These are phyloP conservation scores for Sakesphorus luctuosus DNA, from an alignment of 2,113 vertebrate species.

Conservation along the genomic window DNA sequence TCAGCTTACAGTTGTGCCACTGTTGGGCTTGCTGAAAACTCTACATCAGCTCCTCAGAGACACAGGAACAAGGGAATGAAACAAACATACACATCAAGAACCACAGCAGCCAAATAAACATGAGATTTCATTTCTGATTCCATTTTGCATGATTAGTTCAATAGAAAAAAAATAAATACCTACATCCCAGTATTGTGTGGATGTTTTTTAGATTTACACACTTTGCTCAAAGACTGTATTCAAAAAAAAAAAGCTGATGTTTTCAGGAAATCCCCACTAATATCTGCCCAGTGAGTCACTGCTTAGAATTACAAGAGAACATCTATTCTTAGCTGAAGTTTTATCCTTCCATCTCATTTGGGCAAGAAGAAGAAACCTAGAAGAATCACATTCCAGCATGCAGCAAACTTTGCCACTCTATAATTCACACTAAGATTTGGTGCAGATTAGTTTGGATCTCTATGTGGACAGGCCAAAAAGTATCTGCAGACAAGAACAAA, in stretches of 20 bases:
- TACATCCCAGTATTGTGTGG: neutral
- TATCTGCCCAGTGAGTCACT: constrained; percentile 20
- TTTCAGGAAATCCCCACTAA: constrained; percentile 26
- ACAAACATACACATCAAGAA: rapidly evolving
- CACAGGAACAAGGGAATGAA: neutral
- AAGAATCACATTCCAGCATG: neutral
- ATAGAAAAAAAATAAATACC: neutral
- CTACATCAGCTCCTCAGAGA: neutral
- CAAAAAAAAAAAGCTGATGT: neutral
- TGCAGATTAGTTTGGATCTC: neutral
- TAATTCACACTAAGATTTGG: neutral
- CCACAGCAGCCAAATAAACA: neutral
- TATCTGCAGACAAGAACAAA: neutral
- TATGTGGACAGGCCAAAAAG: neutral
- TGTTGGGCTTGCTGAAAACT: neutral
- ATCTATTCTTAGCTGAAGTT: neutral
- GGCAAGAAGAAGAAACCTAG: neutral
- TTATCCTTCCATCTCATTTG: neutral
- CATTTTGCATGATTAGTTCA: neutral
- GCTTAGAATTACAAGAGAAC: neutral
- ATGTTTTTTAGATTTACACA: neutral
- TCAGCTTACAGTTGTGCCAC: neutral
- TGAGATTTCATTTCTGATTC: neutral
- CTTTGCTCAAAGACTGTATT: neutral
- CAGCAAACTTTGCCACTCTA: neutral